Evolutionary conservation across 2,113 vertebrate species (phyloP), one percentile per base, ranked within the genome.

Genomic region (Zootoca vivipara): DNA sequence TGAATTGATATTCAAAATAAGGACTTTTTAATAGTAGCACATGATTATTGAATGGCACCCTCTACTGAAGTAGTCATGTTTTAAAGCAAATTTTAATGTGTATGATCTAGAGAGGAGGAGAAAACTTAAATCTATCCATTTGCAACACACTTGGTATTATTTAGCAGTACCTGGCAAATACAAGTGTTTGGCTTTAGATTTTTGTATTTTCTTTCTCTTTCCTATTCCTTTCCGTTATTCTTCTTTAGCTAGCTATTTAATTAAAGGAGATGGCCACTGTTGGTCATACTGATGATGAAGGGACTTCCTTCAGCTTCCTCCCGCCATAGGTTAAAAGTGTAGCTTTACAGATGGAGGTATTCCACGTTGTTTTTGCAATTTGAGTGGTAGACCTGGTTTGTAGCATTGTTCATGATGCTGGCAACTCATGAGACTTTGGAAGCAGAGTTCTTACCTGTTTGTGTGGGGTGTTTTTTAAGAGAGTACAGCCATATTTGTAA

Each of bases 281-380:
- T 91, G 92, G 83, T 90, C 82, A 85, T 89, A 82, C 73, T 92
- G 91, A 20, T 86, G 79, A 79, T 82, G 90, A 89, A 86, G 92
- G 85, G 91, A 91, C 92, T 85, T 91, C 2, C 1, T 83, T 18
- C 69, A 79, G 91, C 85, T 88, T 93, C 42, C 18, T 85, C 88
- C 92, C 0, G 18, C 91, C 92, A 90, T 95, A 92, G 86, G 91
- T 83, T 92, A 90, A 91, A 26, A 88, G 46, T 77, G 0, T 26
- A 90, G 95, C 93, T 94, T 96, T 95, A 95, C 95, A 95, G 95
- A 96, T 96, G 94, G 94, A 94, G 95, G 93, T 88, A 95, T 96
- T 96, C 94, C 90, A n/a, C 64, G 86, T n/a, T 85, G 42, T 91
- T 92, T 7, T 92, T 84, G 18, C 58, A 58, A 24, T 56, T 52